phyloP scores from a whole-genome alignment of 2,888 invertebrate species.

The Carterocephalus palaemon region DNA sequence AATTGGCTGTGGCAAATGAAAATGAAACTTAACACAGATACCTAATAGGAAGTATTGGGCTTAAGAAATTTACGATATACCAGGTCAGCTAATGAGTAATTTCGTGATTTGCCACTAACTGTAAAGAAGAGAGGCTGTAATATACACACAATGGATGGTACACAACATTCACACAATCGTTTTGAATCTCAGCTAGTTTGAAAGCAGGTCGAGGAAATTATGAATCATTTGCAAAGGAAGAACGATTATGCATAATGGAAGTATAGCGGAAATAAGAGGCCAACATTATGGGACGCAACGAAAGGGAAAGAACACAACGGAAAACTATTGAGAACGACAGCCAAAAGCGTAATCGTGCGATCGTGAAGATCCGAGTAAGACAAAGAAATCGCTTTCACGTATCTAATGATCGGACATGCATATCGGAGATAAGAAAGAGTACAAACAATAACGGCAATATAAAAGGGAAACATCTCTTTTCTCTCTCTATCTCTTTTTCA shows the following conservation, averaged over 20 bases:
- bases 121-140: slow-evolving; percentile 20
- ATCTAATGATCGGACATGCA: slow-evolving; percentile 4
- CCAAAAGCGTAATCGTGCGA: slow-evolving; percentile 13
- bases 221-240: slow-evolving; percentile 39
- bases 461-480: slow-evolving; percentile 1
- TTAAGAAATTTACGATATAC: slow-evolving; percentile 9
- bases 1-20: slow-evolving; percentile 29
- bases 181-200: slow-evolving; percentile 1
- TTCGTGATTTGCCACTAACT: slow-evolving; percentile 1
- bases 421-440: slow-evolving; percentile 7
- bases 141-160: slow-evolving; percentile 20
- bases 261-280: slow-evolving; percentile 62
- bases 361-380: slow-evolving; percentile 14
- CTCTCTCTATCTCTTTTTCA: no score
- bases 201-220: slow-evolving; percentile 28
- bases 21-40: slow-evolving; percentile 29
- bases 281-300: slow-evolving; percentile 49
- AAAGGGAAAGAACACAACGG: no score
- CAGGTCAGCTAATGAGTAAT: slow-evolving; percentile 22
- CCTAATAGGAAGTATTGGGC: slow-evolving; percentile 27
- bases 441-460: slow-evolving; percentile 3
- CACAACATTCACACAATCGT: slow-evolving; percentile 18
- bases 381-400: slow-evolving; percentile 20
- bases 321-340: slow-evolving; percentile 4
- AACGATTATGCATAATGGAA: slow-evolving; percentile 47